phyloP scores from a whole-genome alignment of 92 coral and sea anemone genomes.

The Epizoanthus stellaris region DNA sequence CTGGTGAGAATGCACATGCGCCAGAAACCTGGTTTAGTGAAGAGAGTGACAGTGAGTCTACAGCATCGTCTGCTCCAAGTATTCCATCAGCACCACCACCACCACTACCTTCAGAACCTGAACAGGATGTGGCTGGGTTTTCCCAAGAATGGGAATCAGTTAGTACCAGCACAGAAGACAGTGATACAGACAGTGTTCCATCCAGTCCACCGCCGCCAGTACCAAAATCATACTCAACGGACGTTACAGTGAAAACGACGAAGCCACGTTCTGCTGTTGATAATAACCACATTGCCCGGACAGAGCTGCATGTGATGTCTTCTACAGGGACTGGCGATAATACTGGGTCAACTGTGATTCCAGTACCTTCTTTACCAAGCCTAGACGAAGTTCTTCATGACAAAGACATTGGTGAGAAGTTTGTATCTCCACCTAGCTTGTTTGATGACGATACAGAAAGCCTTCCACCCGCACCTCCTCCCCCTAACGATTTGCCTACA shows the following conservation, averaged over 20 bases:
- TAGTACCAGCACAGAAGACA: background rate
- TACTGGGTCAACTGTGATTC: too few species aligned
- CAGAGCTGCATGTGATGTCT: too few species aligned
- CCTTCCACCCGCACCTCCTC: constrained; percentile 83
- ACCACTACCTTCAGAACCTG: constrained; percentile 38
- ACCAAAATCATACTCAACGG: background rate
- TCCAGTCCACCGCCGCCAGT: background rate
- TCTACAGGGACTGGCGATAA: too few species aligned
- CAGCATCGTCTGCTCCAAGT: constrained; percentile 42
- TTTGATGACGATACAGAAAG: constrained; percentile 75
- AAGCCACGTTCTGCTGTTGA: background rate
- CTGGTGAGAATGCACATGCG: background rate
- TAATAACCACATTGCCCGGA: background rate
- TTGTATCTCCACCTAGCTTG: constrained; percentile 78
- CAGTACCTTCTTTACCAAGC: background rate
- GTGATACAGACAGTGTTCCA: background rate
- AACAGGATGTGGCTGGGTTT: background rate
- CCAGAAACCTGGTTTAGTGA: background rate
- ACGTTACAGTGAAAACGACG: background rate
- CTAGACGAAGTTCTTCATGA: background rate
- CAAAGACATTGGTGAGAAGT: constrained; percentile 7
- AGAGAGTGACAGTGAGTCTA: constrained; percentile 20
- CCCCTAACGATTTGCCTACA: constrained; percentile 48
- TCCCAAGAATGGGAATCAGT: background rate
- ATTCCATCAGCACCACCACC: constrained; percentile 62